phyloP scores from a whole-genome alignment of 2,888 invertebrate species.

The Folsomia manolachei region DNA sequence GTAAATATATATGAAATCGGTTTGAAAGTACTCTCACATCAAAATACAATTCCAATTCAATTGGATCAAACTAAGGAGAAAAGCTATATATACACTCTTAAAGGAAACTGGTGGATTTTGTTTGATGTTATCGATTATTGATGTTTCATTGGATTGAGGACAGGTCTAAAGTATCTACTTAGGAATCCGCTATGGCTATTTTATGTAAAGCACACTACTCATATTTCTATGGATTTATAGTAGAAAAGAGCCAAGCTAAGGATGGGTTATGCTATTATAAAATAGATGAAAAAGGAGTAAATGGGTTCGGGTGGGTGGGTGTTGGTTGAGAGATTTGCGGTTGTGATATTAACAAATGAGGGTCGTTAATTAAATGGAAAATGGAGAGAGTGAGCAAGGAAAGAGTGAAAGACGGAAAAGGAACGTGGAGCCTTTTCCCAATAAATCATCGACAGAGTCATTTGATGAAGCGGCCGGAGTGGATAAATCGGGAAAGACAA shows the following conservation, averaged over 20 bases:
- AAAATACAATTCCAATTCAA: background rate
- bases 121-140: background rate
- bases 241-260: background rate
- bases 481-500: background rate
- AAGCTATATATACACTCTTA: background rate
- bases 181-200: too few species aligned
- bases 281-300: too few species aligned
- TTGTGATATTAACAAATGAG: slow-evolving; percentile 3
- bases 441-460: background rate
- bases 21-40: background rate
- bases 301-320: too few species aligned
- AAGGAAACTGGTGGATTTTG: background rate
- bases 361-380: slow-evolving; percentile 7
- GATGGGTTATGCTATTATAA: background rate
- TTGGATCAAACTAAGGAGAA: background rate
- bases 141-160: background rate
- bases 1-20: background rate
- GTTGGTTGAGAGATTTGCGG: background rate
- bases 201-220: too few species aligned
- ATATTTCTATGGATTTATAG: too few species aligned
- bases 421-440: background rate
- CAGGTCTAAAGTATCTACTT: background rate
- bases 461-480: background rate
- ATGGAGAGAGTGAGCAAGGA: too few species aligned
- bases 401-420: background rate